Percentiles rank a stretch among this genome's conserved stretches.
These are phyloP conservation scores for Idaea dimidiata DNA, from an alignment of 2,888 invertebrate species.

Conservation along the genomic window DNA sequence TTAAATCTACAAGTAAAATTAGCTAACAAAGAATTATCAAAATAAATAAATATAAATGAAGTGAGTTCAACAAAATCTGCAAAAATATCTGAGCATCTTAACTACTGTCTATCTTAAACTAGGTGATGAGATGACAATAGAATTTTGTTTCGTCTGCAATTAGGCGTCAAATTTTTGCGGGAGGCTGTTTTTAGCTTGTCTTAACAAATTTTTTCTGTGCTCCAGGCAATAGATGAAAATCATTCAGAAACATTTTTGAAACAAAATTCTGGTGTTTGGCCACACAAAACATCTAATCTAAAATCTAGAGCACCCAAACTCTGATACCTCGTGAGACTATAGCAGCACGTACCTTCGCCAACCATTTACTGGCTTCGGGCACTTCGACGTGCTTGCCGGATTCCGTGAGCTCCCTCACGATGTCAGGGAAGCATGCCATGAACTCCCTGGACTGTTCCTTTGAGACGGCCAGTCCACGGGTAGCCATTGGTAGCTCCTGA, in stretches of 20 bases:
- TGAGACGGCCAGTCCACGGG: constrained; percentile 83
- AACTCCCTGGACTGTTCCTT: constrained; percentile 93
- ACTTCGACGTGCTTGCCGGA: constrained; percentile 87
- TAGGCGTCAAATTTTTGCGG: no score
- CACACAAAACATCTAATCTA: constrained; percentile 6
- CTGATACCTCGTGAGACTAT: constrained; percentile 43
- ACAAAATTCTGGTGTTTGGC: background rate
- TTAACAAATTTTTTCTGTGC: no score
- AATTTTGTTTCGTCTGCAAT: no score
- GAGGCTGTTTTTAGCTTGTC: no score
- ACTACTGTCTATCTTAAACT: background rate
- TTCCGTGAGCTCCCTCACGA: constrained; percentile 91
- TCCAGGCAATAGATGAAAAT: no score
- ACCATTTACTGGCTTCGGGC: constrained; percentile 90
- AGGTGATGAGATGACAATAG: no score
- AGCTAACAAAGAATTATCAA: background rate
- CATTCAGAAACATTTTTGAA: no score
- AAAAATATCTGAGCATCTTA: background rate
- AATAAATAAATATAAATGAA: background rate
- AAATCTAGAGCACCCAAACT: constrained; percentile 15
- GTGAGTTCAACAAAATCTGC: background rate
- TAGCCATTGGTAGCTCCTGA: constrained; percentile 81
- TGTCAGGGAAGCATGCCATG: constrained; percentile 93
- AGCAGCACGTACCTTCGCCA: constrained; percentile 84
- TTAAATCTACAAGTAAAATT: background rate